Base-by-base conservation (phyloP, 2,797 vertebrate species). In the Melanotaenia pygmaea region DNA sequence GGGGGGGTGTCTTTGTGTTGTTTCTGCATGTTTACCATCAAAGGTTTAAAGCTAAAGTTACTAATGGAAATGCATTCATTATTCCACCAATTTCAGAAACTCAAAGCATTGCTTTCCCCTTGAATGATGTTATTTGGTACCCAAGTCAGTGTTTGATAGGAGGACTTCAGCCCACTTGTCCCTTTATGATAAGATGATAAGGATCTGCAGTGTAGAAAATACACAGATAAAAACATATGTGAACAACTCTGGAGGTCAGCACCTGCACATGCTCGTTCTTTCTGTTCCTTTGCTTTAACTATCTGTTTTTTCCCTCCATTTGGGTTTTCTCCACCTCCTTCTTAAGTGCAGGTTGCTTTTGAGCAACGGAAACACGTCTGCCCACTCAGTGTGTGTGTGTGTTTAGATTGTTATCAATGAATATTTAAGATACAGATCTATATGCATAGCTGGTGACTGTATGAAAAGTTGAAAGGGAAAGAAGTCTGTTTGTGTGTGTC, bases 151-250 rank as follows among this genome's bases (percentile, higher is more conserved):
- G 59, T 86, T 86, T 86, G 86, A 86, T 78, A 62, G 82, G 85
- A 30, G 22, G 78, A 88, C 85, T 79, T 88, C 76, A 83, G 85
- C 78, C 65, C 86, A 84, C 79, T 78, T 88, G 80, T 75, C 81
- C 43, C 79, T 81, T 87, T 73, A 66, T 73, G 92, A 94, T 94
- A 93, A 93, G 88, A 79, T 77, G 93, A 94, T 94, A 94, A 85
- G 71, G 85, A 95, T 94, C 94, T 81, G 85, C 59, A 60, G 86
- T 72, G 50, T 74, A 89, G 86, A 93, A 94, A 94, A 92, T 92
- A 90, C 91, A 87, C 86, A 90, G 89, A 93, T 92, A 93, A 82
- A 78, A 70, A 89, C 92, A 92, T 90, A 93, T 92, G 92, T 91
- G 90, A 91, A 85, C 91, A 83, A 89, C 90, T 90, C 86, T 76